Evolutionary conservation across 1,140 invertebrate species (phyloP), one percentile per base, ranked within the genome.

Genomic region (Cotesia typhae): DNA sequence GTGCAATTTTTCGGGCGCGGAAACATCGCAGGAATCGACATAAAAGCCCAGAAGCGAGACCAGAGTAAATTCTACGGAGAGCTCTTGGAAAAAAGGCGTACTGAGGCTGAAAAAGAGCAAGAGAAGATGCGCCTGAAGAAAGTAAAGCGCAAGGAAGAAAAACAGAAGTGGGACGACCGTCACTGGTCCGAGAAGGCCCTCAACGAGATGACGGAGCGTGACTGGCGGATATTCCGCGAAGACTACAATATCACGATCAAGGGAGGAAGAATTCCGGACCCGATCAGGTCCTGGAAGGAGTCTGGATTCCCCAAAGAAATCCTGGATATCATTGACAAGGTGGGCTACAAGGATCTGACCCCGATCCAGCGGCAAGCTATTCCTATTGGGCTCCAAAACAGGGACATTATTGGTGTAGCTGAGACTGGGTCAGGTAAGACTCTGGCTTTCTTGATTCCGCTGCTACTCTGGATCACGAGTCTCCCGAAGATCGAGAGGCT

Each of bases 221-320:
- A 99, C 89, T 99, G 98, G 98, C 91, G 98, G 83, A 99, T 99
- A 79, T 99, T 99, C 82, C 91, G 98, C 74, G 98, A 99, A 88
- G 98, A 99, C 88, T 99, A 98, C 82, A 99, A 98, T 82, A 99
- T 99, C 60, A 95, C 96, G 4, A 97, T 99, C 61, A 99, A 99
- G 86, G 98, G 97, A 73, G 98, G 98, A 0, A 92, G 92, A 80
- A 98, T 99, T 81, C 98, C 98, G 4, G 96, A 98, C 88, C 98
- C 98, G 1, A 93, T 99, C 60, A 88, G 98, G 12, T 92, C 89
- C 47, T 99, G 98, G 98, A 94, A 93, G 75, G 98, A 99, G 88
- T 95, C 94, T 9, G 91, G 90, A n/a, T 92, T 99, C 76, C 94
- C 95, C 35, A 90, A 92, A 78, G 96, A 98, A 84, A 94, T 99